These are phyloP conservation scores for Falco columbarius DNA, from an alignment of 2,797 vertebrate genomes.

Conservation along the genomic window DNA sequence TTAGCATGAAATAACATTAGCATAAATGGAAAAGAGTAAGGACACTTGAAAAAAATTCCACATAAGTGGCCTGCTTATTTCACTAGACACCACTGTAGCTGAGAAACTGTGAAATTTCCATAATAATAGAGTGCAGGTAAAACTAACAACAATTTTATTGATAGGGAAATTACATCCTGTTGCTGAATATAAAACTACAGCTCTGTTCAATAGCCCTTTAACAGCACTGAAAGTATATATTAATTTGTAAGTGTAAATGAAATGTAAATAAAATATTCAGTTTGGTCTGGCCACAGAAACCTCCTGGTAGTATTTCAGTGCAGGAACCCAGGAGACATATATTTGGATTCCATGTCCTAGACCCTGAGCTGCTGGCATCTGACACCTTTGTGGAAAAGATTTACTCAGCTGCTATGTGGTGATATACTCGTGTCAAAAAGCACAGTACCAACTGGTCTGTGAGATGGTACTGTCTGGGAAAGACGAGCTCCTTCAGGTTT, in stretches of 20 bases:
- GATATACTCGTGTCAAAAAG: not conserved
- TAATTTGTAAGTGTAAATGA: slow-evolving; percentile 67
- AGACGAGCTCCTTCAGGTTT: not conserved
- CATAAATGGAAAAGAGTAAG: slow-evolving; percentile 55
- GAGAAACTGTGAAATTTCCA: slow-evolving; percentile 76
- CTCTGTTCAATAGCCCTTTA: slow-evolving; percentile 50
- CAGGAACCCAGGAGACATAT: not conserved
- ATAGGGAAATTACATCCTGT: slow-evolving; percentile 74
- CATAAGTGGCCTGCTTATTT: slow-evolving; percentile 65
- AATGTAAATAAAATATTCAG: slow-evolving; percentile 68
- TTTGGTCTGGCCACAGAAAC: slow-evolving; percentile 31
- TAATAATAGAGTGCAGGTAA: slow-evolving; percentile 68
- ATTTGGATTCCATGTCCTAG: slow-evolving; percentile 6
- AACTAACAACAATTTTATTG: slow-evolving; percentile 76
- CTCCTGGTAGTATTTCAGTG: not conserved
- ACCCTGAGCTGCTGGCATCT: not conserved
- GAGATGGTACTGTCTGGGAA: not conserved
- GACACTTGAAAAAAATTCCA: slow-evolving; percentile 31
- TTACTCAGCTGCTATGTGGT: not conserved
- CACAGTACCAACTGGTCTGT: not conserved
- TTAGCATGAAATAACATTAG: slow-evolving; percentile 67
- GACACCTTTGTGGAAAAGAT: slow-evolving; percentile 10
- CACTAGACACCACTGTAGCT: slow-evolving; percentile 43
- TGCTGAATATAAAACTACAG: slow-evolving; percentile 67
- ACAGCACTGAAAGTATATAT: slow-evolving; percentile 3